phyloP scores from a whole-genome alignment of 2,888 invertebrate species.

The Iphiclides podalirius region DNA sequence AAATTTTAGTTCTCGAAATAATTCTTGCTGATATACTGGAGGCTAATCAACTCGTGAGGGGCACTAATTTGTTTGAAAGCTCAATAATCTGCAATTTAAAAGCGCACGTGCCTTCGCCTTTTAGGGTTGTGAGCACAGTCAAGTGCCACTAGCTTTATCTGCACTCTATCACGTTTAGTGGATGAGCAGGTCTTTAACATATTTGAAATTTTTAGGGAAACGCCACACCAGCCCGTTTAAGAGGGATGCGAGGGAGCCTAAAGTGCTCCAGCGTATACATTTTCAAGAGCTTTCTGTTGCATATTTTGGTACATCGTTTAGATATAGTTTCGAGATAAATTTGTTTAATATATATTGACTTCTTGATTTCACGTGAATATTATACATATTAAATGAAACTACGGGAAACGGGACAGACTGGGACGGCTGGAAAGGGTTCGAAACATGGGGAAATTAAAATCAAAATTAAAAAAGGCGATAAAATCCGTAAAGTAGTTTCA shows the following conservation, averaged over 20 bases:
- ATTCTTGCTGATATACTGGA: too few species aligned
- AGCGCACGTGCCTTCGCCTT: slow-evolving; percentile 33
- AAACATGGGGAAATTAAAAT: too few species aligned
- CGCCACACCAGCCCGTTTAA: slow-evolving; percentile 4
- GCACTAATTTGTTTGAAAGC: too few species aligned
- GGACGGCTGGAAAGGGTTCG: too few species aligned
- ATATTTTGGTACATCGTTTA: slow-evolving; percentile 9
- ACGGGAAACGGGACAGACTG: too few species aligned
- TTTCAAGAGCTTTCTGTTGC: slow-evolving; percentile 12
- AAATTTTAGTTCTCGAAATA: too few species aligned
- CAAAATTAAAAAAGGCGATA: too few species aligned
- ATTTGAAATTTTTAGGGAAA: slow-evolving; percentile 16
- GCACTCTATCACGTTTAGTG: slow-evolving; percentile 51
- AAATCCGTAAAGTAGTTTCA: too few species aligned
- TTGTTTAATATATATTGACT: slow-evolving; percentile 1
- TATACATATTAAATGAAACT: too few species aligned
- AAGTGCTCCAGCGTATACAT: neutral
- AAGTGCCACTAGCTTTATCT: slow-evolving; percentile 47
- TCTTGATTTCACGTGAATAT: too few species aligned
- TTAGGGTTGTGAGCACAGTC: slow-evolving; percentile 33
- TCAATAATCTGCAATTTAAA: neutral
- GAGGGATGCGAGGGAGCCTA: slow-evolving; percentile 9
- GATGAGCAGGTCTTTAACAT: slow-evolving; percentile 21
- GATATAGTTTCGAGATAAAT: slow-evolving; percentile 8
- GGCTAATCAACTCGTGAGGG: too few species aligned